Evolutionary conservation across 2,888 invertebrate genomes (phyloP), one percentile per base, ranked within the genome.

Genomic region (Campopleginae sp.): DNA sequence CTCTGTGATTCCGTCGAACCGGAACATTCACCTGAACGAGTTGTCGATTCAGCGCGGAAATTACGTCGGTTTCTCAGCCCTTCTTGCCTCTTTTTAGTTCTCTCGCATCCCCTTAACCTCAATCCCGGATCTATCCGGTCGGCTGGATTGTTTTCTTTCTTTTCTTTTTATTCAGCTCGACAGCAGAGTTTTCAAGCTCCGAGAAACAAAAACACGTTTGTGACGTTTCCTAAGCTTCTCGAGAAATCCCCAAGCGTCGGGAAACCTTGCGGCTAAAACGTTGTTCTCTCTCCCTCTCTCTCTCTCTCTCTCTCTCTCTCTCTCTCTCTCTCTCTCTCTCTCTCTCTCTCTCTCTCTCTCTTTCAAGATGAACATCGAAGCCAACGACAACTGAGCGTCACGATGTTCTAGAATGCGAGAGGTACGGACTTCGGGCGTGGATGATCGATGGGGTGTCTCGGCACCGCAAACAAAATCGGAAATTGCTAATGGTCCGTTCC

Each of bases 31-130:
- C 77, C 86, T 70, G 86, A 87, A 81, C 76, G 82, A 85, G 86
- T 86, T 88, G 89, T 89, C 89, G 90, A 90, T 89, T 90, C 90
- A 90, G 88, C 90, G 82, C 71, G 84, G 84, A 81, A 85, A 85
- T 85, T 82, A 80, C 80, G 66, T 82, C 61, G 80, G 76, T 82
- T 82, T 75, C 78, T 79, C 71, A 70, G 72, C 58, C 65, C 75
- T 71, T 27, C 65, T 27, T 42, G 12, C 58, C 23, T 46, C 68
- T 38, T 27, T 65, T 19, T 48, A 27, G 48, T 44, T 23, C 17
- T 38, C 42, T 23, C 38, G 58, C 7, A n/a, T 3, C 74, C 33
- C 51, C 63, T 58, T 58, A 19, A 42, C 38, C 48, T 42, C 31
- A 38, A 33, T 65, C 65, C 65, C 19, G 51, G 54, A 48, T 17